These are phyloP conservation scores for Amia ocellicauda DNA, from an alignment of 2,113 vertebrate species.

Conservation along the genomic window DNA sequence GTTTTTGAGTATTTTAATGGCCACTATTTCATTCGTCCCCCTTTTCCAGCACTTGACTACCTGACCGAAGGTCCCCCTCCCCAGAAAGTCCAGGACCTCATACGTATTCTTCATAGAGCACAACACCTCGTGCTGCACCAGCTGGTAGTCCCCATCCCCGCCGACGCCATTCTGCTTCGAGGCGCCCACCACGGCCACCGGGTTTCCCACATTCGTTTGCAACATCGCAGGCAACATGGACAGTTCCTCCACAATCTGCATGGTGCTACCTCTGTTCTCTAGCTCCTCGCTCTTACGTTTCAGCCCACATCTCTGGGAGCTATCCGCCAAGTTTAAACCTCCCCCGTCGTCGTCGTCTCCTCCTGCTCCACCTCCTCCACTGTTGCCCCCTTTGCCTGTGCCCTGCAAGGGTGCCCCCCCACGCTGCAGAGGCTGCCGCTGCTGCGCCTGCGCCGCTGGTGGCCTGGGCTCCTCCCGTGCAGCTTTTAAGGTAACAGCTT, in stretches of 20 bases:
- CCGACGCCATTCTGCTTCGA: slow-evolving; percentile 73
- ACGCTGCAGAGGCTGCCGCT: slow-evolving; percentile 51
- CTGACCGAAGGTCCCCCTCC: slow-evolving; percentile 95
- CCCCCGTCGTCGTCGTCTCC: slow-evolving; percentile 55
- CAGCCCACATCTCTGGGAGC: slow-evolving; percentile 90
- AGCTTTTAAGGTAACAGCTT: slow-evolving; percentile 85
- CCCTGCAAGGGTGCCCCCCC: slow-evolving; percentile 47
- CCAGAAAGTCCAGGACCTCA: slow-evolving; percentile 95
- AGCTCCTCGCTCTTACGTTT: slow-evolving; percentile 98
- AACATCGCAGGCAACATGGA: slow-evolving; percentile 96
- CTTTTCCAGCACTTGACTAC: slow-evolving; percentile 98
- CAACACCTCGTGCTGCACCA: slow-evolving; percentile 93
- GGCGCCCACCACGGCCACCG: slow-evolving; percentile 72
- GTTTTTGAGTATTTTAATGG: slow-evolving; percentile 96
- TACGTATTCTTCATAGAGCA: slow-evolving; percentile 97
- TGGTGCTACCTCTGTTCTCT: slow-evolving; percentile 79
- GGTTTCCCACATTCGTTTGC: slow-evolving; percentile 85
- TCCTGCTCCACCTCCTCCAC: slow-evolving; percentile 31
- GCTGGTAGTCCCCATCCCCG: slow-evolving; percentile 93
- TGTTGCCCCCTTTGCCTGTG: slow-evolving; percentile 50
- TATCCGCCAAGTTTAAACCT: slow-evolving; percentile 73
- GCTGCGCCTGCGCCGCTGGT: slow-evolving; percentile 34
- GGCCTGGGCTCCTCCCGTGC: slow-evolving; percentile 67
- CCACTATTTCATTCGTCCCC: slow-evolving; percentile 91
- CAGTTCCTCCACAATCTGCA: slow-evolving; percentile 98